These are phyloP conservation scores for Xestia ashworthii DNA, from an alignment of 2,888 invertebrate genomes.

Conservation along the genomic window DNA sequence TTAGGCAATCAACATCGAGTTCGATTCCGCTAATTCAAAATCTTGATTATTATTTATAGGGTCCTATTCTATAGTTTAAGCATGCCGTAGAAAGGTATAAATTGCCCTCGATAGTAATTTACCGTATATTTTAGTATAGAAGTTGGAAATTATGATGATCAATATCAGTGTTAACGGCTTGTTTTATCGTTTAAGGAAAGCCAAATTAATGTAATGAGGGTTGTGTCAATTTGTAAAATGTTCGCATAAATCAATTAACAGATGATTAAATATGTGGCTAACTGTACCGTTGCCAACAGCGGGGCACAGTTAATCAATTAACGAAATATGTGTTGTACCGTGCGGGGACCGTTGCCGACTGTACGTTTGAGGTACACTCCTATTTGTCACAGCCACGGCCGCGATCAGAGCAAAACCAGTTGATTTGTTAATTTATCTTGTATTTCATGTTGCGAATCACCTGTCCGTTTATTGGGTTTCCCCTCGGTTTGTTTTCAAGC, in stretches of 20 bases:
- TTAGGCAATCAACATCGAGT: constrained; percentile 56
- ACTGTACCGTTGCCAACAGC: constrained; percentile 71
- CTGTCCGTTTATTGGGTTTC: constrained; percentile 46
- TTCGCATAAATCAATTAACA: constrained; percentile 75
- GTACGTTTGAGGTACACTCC: constrained; percentile 62
- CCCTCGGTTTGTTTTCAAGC: constrained; percentile 19
- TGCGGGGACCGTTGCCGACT: constrained; percentile 69
- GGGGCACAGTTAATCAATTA: constrained; percentile 81
- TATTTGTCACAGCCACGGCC: constrained; percentile 60
- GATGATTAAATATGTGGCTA: constrained; percentile 76
- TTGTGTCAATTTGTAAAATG: constrained; percentile 73
- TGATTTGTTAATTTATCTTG: constrained; percentile 57
- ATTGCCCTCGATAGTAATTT: constrained; percentile 59
- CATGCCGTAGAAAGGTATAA: constrained; percentile 65
- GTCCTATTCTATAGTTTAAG: constrained; percentile 52
- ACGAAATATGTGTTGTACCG: constrained; percentile 76
- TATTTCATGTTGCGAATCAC: constrained; percentile 35
- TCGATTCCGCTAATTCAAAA: constrained; percentile 48
- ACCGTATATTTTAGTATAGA: constrained; percentile 55
- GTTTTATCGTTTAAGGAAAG: constrained; percentile 63
- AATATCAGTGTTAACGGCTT: constrained; percentile 58
- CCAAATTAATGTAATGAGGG: constrained; percentile 67
- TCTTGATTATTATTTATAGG: constrained; percentile 65
- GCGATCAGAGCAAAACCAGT: constrained; percentile 55
- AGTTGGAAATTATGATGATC: constrained; percentile 65